Evolutionary conservation across 1,140 invertebrate species (phyloP).

Genomic region (Galendromus occidentalis): DNA sequence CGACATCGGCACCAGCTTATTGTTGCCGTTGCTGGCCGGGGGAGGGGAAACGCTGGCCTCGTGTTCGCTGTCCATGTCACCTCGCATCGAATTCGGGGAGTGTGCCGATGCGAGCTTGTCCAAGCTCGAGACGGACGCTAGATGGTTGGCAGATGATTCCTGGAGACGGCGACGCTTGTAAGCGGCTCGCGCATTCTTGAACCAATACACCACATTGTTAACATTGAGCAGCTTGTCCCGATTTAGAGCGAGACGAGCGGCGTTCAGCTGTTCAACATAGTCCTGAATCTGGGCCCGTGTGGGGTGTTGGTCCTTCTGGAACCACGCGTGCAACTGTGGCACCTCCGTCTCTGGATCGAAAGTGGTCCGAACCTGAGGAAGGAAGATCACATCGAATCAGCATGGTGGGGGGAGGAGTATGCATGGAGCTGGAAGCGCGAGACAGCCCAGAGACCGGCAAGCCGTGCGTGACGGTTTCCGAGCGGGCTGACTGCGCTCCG

Average conservation of each 20-base stretch:
- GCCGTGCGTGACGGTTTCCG: neutral
- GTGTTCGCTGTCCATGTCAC: conserved; percentile 12
- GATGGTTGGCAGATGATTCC: conserved; percentile 11
- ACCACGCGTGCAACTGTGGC: conserved; percentile 80
- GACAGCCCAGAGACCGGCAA: neutral
- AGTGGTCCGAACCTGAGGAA: conserved; percentile 37
- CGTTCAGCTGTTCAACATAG: conserved; percentile 79
- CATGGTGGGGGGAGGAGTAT: no score
- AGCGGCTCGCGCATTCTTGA: conserved; percentile 89
- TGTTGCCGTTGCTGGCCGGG: neutral
- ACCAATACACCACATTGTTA: conserved; percentile 97
- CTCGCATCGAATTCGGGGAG: neutral
- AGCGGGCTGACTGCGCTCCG: neutral
- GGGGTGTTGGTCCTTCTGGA: conserved; percentile 84
- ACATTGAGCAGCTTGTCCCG: conserved; percentile 70
- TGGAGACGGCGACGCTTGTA: conserved; percentile 44
- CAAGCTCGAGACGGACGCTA: neutral
- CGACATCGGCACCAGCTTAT: neutral
- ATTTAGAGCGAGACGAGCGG: conserved; percentile 49
- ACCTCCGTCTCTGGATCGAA: conserved; percentile 86
- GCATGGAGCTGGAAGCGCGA: neutral
- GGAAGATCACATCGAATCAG: neutral
- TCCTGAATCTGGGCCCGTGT: conserved; percentile 54
- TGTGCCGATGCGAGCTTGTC: neutral
- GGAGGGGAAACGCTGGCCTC: conserved; percentile 36